Base-by-base conservation (phyloP, 2,113 vertebrate genomes). In the Polypterus senegalus region DNA sequence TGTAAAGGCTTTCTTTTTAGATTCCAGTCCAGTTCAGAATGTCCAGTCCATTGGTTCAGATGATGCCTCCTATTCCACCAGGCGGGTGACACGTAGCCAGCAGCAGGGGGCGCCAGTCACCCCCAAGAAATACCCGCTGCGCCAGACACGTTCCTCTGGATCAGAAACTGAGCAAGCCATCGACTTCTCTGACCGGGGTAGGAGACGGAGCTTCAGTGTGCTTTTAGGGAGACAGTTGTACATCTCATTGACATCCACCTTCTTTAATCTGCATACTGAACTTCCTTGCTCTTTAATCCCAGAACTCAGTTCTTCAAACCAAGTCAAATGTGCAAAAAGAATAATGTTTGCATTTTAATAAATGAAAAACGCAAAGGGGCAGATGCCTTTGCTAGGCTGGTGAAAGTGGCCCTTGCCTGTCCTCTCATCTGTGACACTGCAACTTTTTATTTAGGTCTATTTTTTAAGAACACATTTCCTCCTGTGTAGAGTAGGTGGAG, bases 61-160 rank as follows among this genome's bases (percentile, higher is more conserved):
- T n/a, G 92, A 94, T 61, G 86, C 83, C 1, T 85, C 79, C 61
- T 92, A 90, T 68, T 91, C 92, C 27, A 92, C 88, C 0, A 82
- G 93, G 57, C 89, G 93, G 62, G 81, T 95, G 71, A 97, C 95
- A 2, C 92, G 94, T 65, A 98, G 94, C 83, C 94, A 97, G 63
- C 89, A 91, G 69, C 92, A 96, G 75, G 91, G 89, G 1, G 69
- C 84, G 0, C 81, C 89, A 3, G 90, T 90, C 69, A 79, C 88
- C 4, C 89, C 91, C 3, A 98, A 97, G 80, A 97, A 92, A 60
- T 95, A 97, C 76, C 90, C 92, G 0, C 85, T 97, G 61, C 81
- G 93, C 1, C 94, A 95, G 82, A 93, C 91, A 1, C 89, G 90
- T 63, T 95, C 92, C 0, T 97, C 93, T 0, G 92, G 93, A 57